Evolutionary conservation across 2,797 vertebrate genomes (phyloP), one percentile per base, ranked within the genome.

Genomic region (Darevskia mixta): DNA sequence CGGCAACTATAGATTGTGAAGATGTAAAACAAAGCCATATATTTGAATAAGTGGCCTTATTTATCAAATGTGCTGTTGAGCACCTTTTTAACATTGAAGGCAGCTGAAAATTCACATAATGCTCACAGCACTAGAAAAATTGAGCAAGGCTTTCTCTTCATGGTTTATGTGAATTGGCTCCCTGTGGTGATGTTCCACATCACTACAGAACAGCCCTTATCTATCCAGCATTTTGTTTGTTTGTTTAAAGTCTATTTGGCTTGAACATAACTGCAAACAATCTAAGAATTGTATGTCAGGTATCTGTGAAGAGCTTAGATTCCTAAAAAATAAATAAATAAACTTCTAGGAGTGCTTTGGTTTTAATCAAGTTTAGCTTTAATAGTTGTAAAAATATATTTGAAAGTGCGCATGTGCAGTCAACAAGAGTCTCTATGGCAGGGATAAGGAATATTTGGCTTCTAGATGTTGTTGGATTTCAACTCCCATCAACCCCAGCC

Each of bases 61-160:
- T 91, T 87, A 90, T 79, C 83, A 86, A 78, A 91, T 77, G 61
- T 64, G 61, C 67, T 5, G 15, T n/a, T 38, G n/a, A 88, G n/a
- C 29, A 49, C 7, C n/a, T 27, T 9, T 20, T 35, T 10, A 61
- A 27, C 64, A 72, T 3, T 75, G 69, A 81, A 49, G 58, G 55
- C 29, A 66, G n/a, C 2, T 71, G 23, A 43, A 64, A n/a, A 23
- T 89, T 49, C 25, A 20, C 25, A 9, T 43, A 20, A 45, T 8
- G 41, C 61, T 67, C 17, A 32, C n/a, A 66, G 55, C n/a, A 38
- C 4, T 38, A 23, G 13, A 58, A 79, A 61, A 25, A 27, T 20
- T 69, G 32, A 5, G 27, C 9, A 45, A 43, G 6, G 38, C 43
- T 32, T 69, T 83, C 25, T 25, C 8, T 45, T 76, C 55, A 25